Base-by-base conservation (phyloP, 53 echinoderm and acorn worm genomes). In the Hippasteria phrygiana region DNA sequence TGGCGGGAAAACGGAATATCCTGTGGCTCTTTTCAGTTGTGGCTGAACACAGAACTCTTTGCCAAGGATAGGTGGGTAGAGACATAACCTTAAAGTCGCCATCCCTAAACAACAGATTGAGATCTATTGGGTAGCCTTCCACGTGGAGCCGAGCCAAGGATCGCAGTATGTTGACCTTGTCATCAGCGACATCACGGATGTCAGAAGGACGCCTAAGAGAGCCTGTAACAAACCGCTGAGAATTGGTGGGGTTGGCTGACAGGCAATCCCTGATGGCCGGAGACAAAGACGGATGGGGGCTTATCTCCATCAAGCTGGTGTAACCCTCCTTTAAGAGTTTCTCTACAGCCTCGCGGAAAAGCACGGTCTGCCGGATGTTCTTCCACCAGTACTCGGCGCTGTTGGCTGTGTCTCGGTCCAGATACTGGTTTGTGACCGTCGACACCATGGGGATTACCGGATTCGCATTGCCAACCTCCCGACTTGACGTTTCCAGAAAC, bases 51-150 rank as follows among this genome's bases (percentile, higher is more conserved):
- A 91, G 75, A 10, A 94, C 93, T 55, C 96, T 63, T 71, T 98
- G 99, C 99, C 99, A 98, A 39, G 99, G 96, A 80, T 98, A 98
- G 26, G 71, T 89, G 13, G 99, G 99, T 65, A 98, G 89, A 35
- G 99, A 96, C 76, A 94, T 90, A n/a, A 95, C 93, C 63, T 92
- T 91, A 71, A 93, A 96, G 14, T 90, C 90, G 32, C 88, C 89
- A 31, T 88, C 88, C n/a, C 90, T 93, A 75, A 94, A 98, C 41
- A 98, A 81, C 24, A 90, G 88, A 43, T 94, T 89, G 16, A 94
- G 82, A 59, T 98, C 96, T 34, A 94, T 91, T 7, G 90, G 88
- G 53, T 94, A 96, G 24, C 99, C 99, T 71, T 98, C 96, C 31
- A 94, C 95, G 43, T 98, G 94, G 3, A 98, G 94, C 55, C 90